Base-by-base conservation (phyloP, 2,113 vertebrate species). In the Cynocephalus volans region DNA sequence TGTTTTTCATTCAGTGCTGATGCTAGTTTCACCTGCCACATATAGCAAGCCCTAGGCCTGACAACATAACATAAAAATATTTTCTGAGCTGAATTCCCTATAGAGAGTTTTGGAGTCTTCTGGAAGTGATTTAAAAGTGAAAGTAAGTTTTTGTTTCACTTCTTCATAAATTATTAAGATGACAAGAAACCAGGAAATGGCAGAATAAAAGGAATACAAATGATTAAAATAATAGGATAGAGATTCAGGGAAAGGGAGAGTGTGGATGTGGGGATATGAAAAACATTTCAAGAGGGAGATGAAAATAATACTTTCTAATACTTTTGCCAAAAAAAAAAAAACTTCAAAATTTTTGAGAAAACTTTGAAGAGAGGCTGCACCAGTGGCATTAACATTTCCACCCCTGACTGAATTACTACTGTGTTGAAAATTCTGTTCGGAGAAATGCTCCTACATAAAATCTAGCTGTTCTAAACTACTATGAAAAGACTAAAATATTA, bases 151-250 rank as follows among this genome's bases (percentile, higher is more conserved):
- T 91, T 88, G 33, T 93, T 91, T 95, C 52, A 93, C 10, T 87
- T 89, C 96, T 84, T 54, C 1, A 84, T 95, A 69, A 92, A 94
- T 95, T 96, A 96, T 87, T 97, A 81, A 96, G 15, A 92, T 80
- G 64, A 36, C 24, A 93, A 91, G 45, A 76, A 93, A 72, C 24
- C 26, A 83, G 70, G 26, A 95, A 92, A 87, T 80, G 60, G 12
- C 70, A 92, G 18, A 92, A 50, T 65, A 73, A 80, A 79, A 69
- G 33, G 26, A 93, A 95, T 58, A 84, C 45, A 87, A 95, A 94
- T 87, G 48, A 95, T 54, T 58, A 80, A 87, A 96, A 88, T 92
- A 36, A 50, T 48, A 11, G 84, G 10, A 62, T 56, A 33, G 88
- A 88, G 62, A 84, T 23, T 70, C 21, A 41, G 12, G 15, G 15